A percentile compares a stretch with the other conserved stretches of the same genome.
Conservation (phyloP, 2,888 invertebrate species). For the Gymnoscelis rufifasciata region DNA sequence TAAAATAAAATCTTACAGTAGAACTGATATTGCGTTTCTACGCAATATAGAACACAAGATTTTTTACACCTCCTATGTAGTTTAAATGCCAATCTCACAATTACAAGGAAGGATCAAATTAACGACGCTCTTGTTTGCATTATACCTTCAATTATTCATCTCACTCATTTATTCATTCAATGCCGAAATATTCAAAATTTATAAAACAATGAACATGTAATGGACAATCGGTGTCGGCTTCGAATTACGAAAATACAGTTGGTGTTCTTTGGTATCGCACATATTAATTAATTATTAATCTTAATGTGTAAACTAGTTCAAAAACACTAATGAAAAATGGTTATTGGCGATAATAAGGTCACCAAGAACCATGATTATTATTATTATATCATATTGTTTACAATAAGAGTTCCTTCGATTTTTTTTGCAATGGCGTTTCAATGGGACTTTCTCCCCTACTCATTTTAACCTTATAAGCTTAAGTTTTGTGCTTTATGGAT, state of each 20-base stretch:
- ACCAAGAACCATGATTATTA: too few relatives aligned
- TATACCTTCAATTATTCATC: slow-evolving; percentile 20
- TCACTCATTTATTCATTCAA: slow-evolving; percentile 9
- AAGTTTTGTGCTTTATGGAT: neutral
- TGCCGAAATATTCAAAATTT: slow-evolving; percentile 18
- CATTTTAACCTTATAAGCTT: too few relatives aligned
- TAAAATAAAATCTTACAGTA: too few relatives aligned
- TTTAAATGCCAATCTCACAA: slow-evolving; percentile 13
- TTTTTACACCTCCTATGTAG: slow-evolving; percentile 18
- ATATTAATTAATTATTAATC: too few relatives aligned
- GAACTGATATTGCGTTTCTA: neutral
- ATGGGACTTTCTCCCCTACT: too few relatives aligned
- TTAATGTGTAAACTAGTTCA: too few relatives aligned
- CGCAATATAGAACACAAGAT: neutral
- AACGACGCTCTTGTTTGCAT: slow-evolving; percentile 12
- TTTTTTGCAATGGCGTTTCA: too few relatives aligned
- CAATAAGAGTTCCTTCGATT: too few relatives aligned
- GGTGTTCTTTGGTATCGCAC: slow-evolving; percentile 1
- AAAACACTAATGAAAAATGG: too few relatives aligned
- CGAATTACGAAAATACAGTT: slow-evolving; percentile 34
- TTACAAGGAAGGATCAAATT: slow-evolving; percentile 19
- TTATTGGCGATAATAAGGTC: too few relatives aligned
- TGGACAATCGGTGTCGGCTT: slow-evolving; percentile 43
- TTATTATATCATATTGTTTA: too few relatives aligned
- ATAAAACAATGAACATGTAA: slow-evolving; percentile 38